These are phyloP conservation scores for Rhegmatorhina hoffmannsi DNA, from an alignment of 2,113 vertebrate genomes.

Conservation along the genomic window DNA sequence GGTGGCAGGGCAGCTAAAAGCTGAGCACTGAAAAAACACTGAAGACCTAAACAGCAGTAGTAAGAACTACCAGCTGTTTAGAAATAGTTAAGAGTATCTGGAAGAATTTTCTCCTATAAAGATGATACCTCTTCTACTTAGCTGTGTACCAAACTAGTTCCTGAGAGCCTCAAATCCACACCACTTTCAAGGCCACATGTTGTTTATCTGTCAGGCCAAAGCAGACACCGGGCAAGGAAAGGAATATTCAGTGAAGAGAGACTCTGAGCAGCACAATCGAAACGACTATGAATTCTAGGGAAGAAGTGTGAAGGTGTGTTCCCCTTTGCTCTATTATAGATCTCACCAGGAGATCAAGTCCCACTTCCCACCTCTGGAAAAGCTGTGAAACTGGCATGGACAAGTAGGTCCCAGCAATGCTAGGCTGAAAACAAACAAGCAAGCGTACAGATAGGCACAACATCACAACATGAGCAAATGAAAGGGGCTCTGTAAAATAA, in stretches of 20 bases:
- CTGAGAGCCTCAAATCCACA: not conserved
- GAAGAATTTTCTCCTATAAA: not conserved
- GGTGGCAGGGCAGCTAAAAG: not conserved
- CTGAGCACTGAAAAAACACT: not conserved
- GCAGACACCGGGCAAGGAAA: not conserved
- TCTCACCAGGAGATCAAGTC: not conserved
- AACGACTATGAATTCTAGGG: not conserved
- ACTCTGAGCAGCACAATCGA: not conserved
- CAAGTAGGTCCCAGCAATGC: not conserved
- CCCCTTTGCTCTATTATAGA: not conserved
- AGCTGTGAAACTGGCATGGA: not conserved
- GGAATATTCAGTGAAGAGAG: not conserved
- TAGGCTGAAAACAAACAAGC: not conserved
- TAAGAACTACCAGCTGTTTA: not conserved
- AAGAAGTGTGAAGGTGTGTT: not conserved
- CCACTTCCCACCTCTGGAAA: not conserved
- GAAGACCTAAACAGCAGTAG: not conserved
- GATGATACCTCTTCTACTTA: not conserved
- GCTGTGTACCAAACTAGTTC: not conserved
- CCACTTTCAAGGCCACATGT: not conserved
- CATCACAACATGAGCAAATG: not conserved
- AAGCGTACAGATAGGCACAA: not conserved
- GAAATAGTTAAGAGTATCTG: not conserved
- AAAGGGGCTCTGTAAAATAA: not conserved
- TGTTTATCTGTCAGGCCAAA: not conserved